Evolutionary conservation across 2,113 vertebrate genomes (phyloP).

Genomic region (Mus pahari): DNA sequence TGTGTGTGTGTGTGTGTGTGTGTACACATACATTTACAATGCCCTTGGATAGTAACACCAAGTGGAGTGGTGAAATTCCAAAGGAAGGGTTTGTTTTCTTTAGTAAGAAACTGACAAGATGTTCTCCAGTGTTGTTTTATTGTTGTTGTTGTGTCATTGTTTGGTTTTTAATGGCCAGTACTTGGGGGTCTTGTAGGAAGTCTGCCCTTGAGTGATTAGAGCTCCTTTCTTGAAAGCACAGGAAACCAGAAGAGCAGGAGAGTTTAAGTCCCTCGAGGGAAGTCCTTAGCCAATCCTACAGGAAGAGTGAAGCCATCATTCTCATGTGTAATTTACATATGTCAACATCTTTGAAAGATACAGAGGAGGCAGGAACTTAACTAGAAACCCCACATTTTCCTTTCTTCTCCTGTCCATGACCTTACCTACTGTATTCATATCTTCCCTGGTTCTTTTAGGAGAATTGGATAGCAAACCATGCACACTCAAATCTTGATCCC

Average conservation of each 20-base stretch:
- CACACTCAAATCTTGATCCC: background rate
- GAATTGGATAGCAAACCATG: background rate
- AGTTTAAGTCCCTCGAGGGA: conserved; percentile 10
- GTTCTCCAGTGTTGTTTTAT: background rate
- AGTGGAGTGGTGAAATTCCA: background rate
- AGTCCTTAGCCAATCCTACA: background rate
- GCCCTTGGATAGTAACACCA: background rate
- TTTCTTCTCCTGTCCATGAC: background rate
- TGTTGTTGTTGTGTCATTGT: background rate
- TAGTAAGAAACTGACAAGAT: background rate
- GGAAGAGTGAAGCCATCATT: background rate
- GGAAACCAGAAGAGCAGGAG: conserved; percentile 19
- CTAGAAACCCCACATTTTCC: background rate
- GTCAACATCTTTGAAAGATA: background rate
- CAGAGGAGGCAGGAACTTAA: background rate
- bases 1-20: background rate
- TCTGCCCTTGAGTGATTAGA: background rate
- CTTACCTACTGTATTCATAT: background rate
- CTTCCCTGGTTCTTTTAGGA: conserved; percentile 23
- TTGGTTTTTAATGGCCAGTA: background rate
- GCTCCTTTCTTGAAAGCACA: background rate
- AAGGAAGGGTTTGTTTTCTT: background rate
- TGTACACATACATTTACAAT: background rate
- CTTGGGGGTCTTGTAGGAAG: conserved; percentile 31
- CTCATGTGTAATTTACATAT: background rate